Conservation (phyloP, 2,888 invertebrate genomes). For the Onthophagus sagittarius region DNA sequence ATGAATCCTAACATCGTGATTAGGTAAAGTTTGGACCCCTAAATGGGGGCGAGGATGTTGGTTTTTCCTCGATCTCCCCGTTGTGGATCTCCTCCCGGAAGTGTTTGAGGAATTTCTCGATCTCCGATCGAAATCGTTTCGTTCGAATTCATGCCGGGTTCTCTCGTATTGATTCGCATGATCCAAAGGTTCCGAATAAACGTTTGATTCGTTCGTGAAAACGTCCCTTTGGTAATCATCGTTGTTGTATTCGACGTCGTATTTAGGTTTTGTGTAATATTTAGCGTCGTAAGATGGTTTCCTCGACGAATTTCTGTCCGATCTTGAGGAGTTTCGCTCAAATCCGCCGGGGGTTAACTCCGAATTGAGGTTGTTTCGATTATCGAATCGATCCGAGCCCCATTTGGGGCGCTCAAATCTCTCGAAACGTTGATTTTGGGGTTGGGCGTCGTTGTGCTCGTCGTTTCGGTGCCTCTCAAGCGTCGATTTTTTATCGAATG, state of each 20-base stretch:
- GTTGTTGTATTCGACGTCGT: conserved; percentile 42
- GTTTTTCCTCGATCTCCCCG: conserved; percentile 49
- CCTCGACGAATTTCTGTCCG: conserved; percentile 38
- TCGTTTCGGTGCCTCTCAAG: conserved; percentile 60
- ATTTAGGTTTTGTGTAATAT: conserved; percentile 45
- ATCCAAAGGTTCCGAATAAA: conserved; percentile 48
- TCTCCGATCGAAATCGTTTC: conserved; percentile 53
- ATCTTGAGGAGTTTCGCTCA: conserved; percentile 39
- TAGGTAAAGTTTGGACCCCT: conserved; percentile 55
- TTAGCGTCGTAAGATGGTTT: conserved; percentile 43
- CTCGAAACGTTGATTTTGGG: conserved; percentile 50
- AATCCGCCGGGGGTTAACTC: conserved; percentile 18
- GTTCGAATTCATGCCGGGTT: conserved; percentile 56
- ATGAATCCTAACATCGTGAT: conserved; percentile 50
- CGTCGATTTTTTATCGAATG: conserved; percentile 61
- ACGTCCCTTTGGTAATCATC: conserved; percentile 42
- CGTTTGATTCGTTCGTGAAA: conserved; percentile 51
- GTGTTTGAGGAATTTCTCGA: conserved; percentile 46
- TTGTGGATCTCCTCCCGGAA: conserved; percentile 44
- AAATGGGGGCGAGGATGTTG: conserved; percentile 51
- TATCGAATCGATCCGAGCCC: conserved; percentile 56
- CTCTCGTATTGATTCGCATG: conserved; percentile 43
- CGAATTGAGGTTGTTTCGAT: too few species aligned
- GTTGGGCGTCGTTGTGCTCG: too few species aligned
- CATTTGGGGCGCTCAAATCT: conserved; percentile 57